Conservation (phyloP, 2,888 invertebrate species). For the Steromphala cineraria region DNA sequence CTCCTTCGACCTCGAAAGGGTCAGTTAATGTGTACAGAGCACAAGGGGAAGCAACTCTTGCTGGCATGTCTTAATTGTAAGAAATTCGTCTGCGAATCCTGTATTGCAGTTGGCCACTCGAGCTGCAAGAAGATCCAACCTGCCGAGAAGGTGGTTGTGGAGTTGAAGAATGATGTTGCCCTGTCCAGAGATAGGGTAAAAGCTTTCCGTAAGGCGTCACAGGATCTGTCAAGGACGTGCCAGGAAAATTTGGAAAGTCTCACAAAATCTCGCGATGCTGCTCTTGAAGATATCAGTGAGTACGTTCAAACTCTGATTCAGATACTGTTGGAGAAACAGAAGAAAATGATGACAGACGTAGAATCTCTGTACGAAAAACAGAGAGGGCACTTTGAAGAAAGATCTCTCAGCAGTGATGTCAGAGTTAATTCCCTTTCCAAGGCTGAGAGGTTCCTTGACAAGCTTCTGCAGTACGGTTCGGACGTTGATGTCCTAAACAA, state of each 20-base stretch:
- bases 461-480: slow-evolving; percentile 25
- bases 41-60: slow-evolving; percentile 28
- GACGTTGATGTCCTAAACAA: slow-evolving; percentile 30
- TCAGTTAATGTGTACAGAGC: slow-evolving; percentile 19
- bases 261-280: neutral
- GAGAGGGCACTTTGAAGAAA: slow-evolving; percentile 13
- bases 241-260: slow-evolving; percentile 3
- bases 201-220: neutral
- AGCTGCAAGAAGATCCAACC: slow-evolving; percentile 28
- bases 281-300: neutral
- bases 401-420: neutral
- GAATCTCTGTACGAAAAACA: slow-evolving; percentile 6
- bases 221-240: neutral
- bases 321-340: neutral
- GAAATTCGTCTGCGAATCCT: slow-evolving; percentile 33
- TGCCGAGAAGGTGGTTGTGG: neutral
- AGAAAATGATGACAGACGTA: neutral
- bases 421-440: slow-evolving; percentile 13
- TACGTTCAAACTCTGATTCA: neutral
- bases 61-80: slow-evolving; percentile 35
- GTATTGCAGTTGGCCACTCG: slow-evolving; percentile 23
- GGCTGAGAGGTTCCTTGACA: slow-evolving; percentile 28
- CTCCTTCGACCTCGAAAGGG: slow-evolving; percentile 20
- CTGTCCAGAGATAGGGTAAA: neutral
- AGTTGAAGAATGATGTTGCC: neutral